Conservation (phyloP, 2,888 invertebrate genomes). For the Eurytoma adleriae region DNA sequence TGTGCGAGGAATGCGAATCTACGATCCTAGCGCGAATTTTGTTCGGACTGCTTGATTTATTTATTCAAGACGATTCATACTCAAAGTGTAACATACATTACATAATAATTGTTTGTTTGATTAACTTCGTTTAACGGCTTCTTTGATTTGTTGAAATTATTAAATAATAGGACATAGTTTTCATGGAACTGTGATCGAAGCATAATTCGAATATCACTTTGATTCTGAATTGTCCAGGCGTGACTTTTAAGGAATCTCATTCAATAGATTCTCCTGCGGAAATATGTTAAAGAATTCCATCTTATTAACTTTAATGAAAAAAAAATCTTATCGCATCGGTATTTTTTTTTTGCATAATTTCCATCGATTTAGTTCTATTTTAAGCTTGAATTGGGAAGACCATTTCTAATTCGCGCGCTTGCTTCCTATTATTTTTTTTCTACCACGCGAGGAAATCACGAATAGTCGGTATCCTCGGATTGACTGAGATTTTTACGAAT, state of each 20-base stretch:
- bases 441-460: conserved; percentile 36
- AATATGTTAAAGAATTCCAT: conserved; percentile 37
- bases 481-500: conserved; percentile 54
- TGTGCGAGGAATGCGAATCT: background rate
- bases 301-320: conserved; percentile 5
- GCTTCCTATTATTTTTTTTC: conserved; percentile 40
- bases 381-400: conserved; percentile 11
- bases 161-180: no score
- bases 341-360: conserved; percentile 46
- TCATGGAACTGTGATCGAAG: no score
- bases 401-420: conserved; percentile 34
- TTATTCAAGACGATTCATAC: conserved; percentile 26
- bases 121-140: no score
- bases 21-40: conserved; percentile 32
- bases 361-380: conserved; percentile 32
- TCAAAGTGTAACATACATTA: background rate
- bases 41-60: conserved; percentile 4
- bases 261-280: conserved; percentile 13
- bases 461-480: conserved; percentile 21
- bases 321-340: background rate
- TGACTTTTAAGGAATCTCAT: conserved; percentile 21
- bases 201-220: conserved; percentile 2
- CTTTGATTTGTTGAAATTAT: no score
- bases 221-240: conserved; percentile 1
- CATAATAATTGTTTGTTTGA: no score